These are phyloP conservation scores for Periophthalmodon schlosseri DNA, from an alignment of 2,113 vertebrate species.

Conservation along the genomic window DNA sequence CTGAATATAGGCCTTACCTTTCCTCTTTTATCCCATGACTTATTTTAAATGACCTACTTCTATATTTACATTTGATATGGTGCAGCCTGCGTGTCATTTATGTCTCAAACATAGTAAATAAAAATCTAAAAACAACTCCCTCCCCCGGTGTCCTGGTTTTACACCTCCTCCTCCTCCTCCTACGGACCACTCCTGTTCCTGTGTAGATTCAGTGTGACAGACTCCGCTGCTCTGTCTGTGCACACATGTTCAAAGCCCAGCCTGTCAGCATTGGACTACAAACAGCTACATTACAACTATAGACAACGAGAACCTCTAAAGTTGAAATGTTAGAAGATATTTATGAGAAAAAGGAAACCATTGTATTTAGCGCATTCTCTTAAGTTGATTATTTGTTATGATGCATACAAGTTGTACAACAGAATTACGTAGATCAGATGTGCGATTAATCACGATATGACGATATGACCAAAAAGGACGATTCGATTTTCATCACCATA, in stretches of 20 bases:
- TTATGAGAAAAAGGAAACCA: too few relatives aligned
- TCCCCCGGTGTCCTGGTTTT: constrained; percentile 45
- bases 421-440: too few relatives aligned
- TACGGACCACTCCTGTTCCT: constrained; percentile 51
- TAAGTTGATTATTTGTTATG: background rate
- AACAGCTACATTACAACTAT: constrained; percentile 12
- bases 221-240: background rate
- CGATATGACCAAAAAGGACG: too few relatives aligned
- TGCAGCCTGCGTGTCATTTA: background rate
- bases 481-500: too few relatives aligned
- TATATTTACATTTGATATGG: background rate
- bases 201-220: constrained; percentile 51
- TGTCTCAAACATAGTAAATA: constrained; percentile 42
- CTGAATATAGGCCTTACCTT: background rate
- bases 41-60: background rate
- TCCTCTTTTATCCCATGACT: background rate
- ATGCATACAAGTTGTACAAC: too few relatives aligned
- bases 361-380: background rate
- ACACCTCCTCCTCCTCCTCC: constrained; percentile 57
- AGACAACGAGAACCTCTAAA: constrained; percentile 6
- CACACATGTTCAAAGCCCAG: constrained; percentile 6
- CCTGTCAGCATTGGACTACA: constrained; percentile 29
- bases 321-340: background rate
- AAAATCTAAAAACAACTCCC: constrained; percentile 42
- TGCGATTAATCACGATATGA: too few relatives aligned